These are phyloP conservation scores for Polyergus mexicanus DNA, from an alignment of 1,140 invertebrate species.

Conservation along the genomic window DNA sequence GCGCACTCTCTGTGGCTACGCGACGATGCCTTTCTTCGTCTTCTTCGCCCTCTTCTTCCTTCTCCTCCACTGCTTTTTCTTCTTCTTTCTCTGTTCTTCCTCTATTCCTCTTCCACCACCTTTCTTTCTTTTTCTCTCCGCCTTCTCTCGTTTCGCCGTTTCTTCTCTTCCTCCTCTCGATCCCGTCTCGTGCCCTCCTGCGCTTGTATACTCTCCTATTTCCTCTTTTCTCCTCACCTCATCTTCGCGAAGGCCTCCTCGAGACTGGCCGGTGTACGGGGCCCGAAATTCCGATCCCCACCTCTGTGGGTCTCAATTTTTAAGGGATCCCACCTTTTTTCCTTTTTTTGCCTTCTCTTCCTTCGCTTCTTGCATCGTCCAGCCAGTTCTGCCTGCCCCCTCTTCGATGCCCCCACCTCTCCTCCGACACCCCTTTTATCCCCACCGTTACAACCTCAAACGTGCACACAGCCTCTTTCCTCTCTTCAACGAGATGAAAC, in stretches of 20 bases:
- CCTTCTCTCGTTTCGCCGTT: conserved; percentile 26
- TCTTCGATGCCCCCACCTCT: conserved; percentile 27
- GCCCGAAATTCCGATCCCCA: conserved; percentile 86
- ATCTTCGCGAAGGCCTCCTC: conserved; percentile 86
- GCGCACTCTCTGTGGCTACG: conserved; percentile 58
- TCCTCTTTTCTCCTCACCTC: conserved; percentile 75
- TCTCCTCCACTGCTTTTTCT: conserved; percentile 36
- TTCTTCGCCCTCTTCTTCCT: conserved; percentile 1
- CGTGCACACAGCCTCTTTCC: conserved; percentile 46
- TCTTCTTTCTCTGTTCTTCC: conserved; percentile 34
- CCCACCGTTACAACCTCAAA: conserved; percentile 10
- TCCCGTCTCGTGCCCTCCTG: conserved; percentile 53
- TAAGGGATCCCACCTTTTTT: conserved; percentile 84
- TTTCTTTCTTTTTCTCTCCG: conserved; percentile 3
- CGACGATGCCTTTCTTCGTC: conserved; percentile 39
- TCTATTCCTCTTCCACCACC: conserved; percentile 10
- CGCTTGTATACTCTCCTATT: conserved; percentile 43
- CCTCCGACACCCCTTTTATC: conserved; percentile 43
- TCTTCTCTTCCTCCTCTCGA: conserved; percentile 60
- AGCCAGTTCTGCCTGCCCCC: conserved; percentile 66
- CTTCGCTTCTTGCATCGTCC: conserved; percentile 71
- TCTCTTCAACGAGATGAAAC: conserved; percentile 45
- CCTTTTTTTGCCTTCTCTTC: conserved; percentile 78
- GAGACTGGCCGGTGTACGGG: conserved; percentile 84
- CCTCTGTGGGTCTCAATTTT: conserved; percentile 84